phyloP scores from a whole-genome alignment of 2,797 vertebrate species.

The Ptychobarbus kaznakovi region DNA sequence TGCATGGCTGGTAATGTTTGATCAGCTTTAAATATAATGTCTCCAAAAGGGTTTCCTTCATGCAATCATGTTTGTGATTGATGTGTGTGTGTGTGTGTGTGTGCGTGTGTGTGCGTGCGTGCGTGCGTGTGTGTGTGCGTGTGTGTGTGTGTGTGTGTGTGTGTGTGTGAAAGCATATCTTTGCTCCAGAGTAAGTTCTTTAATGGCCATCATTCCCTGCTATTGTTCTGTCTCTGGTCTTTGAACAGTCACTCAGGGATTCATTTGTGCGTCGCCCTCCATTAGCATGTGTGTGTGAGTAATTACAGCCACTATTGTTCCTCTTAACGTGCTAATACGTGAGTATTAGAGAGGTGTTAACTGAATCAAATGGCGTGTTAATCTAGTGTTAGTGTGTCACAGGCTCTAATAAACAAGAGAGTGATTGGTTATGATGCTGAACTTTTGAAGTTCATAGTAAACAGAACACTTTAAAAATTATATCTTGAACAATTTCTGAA shows the following conservation, averaged over 20 bases:
- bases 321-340: conserved; percentile 55
- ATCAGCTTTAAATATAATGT: conserved; percentile 37
- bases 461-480: too few species aligned
- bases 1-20: background rate
- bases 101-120: background rate
- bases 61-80: background rate
- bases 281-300: conserved; percentile 66
- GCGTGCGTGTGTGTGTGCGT: background rate
- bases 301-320: conserved; percentile 51
- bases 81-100: too few species aligned
- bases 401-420: background rate
- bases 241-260: conserved; percentile 54
- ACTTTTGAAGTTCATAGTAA: background rate
- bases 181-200: conserved; percentile 57
- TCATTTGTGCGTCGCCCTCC: conserved; percentile 57
- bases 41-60: background rate
- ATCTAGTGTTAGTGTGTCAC: conserved; percentile 15
- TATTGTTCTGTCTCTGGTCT: conserved; percentile 55
- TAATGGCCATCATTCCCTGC: conserved; percentile 59
- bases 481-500: too few species aligned
- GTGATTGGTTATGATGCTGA: too few species aligned
- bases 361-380: conserved; percentile 40
- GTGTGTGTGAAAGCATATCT: conserved; percentile 1
- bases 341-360: conserved; percentile 51
- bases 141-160: too few species aligned